phyloP scores from a whole-genome alignment of 2,113 vertebrate species.

The Camelus bactrianus region DNA sequence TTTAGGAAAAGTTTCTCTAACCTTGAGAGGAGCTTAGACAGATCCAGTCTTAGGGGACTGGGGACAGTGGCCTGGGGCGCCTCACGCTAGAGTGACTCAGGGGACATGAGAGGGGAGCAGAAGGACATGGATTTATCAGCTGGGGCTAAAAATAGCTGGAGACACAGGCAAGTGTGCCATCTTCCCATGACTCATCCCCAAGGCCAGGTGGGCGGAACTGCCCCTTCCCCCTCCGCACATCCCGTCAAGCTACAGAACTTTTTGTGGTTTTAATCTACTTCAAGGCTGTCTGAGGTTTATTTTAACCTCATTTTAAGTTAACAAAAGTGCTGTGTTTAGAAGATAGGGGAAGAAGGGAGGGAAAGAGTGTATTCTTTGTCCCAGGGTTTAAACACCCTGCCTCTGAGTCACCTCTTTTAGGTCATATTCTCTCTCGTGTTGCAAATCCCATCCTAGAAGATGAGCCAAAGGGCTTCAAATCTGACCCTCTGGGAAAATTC shows the following conservation, averaged over 20 bases:
- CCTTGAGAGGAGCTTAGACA: not conserved
- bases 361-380: conserved; percentile 1
- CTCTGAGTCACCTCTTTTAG: not conserved
- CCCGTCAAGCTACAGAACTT: not conserved
- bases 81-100: not conserved
- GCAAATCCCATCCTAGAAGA: conserved; percentile 33
- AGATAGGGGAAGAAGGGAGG: conserved; percentile 3
- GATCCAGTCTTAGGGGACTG: not conserved
- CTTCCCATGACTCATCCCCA: conserved; percentile 1
- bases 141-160: conserved; percentile 29
- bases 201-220: not conserved
- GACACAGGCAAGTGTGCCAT: not conserved
- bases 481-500: conserved; percentile 24
- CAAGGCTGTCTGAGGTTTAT: conserved; percentile 57
- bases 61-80: not conserved
- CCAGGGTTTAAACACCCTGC: conserved; percentile 29
- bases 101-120: not conserved
- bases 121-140: not conserved
- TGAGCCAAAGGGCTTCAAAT: not conserved
- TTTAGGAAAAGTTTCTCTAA: not conserved
- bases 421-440: not conserved
- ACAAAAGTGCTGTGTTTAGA: conserved; percentile 39
- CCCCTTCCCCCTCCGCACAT: not conserved
- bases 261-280: conserved; percentile 47
- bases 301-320: conserved; percentile 66